Evolutionary conservation across 92 coral and sea anemone species (phyloP), one percentile per base, ranked within the genome.

Genomic region (Palythoa caribaeorum): DNA sequence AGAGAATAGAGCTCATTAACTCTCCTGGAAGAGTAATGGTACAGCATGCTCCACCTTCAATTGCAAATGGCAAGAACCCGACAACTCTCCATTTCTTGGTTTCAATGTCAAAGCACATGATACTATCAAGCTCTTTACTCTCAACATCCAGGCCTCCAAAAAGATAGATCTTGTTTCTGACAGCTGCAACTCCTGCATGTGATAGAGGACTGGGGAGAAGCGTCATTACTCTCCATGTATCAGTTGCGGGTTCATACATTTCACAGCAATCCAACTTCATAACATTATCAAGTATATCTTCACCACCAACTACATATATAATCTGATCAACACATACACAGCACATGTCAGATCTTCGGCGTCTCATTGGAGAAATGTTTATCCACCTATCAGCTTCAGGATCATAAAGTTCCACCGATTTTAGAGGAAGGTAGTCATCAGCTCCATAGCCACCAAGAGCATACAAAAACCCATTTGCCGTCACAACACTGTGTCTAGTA

Each of bases 21-120:
- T 95, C 98, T 84, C 98, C 98, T 57, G 98, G 98, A 6, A 95
- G 92, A 52, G 94, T 93, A 57, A 93, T 85, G 9, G 89, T 71
- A 83, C 98, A 95, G 65, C 96, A 91, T 2, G 94, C 94, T 77
- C 90, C 88, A 20, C 96, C 98, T 87, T 95, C 98, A 79, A 93
- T 83, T 63, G 94, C 98, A 48, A 76, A 83, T 37, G 89, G 89
- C 73, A 95, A 76, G 48, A 88, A 80, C 21, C 90, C 87, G 9
- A 95, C 86, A 20, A 78, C 84, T 50, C 73, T 87, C 98, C 98
- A 95, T n/a, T 84, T 84, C 37, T 83, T 92, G 60, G 93, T 88
- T 77, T 79, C 81, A 5, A 85, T 85, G 85, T 97, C 96, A 59
- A 91, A 95, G 72, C 96, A 95, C 86, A 94, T 96, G 40, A 97